Conservation (phyloP, 64 coral and sea anemone species). For the Catalaphyllia jardinei region DNA sequence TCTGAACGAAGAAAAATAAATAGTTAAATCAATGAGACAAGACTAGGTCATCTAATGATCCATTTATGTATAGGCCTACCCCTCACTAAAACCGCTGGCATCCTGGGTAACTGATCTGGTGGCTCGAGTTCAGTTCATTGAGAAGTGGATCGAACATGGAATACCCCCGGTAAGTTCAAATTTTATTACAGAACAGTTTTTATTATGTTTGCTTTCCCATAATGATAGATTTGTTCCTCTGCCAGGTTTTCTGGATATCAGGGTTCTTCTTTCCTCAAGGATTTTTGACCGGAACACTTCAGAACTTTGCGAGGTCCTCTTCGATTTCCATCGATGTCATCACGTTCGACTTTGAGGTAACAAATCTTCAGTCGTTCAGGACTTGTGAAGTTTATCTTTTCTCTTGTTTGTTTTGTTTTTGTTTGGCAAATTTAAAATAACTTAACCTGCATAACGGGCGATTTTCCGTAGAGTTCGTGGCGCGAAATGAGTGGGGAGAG, state of each 20-base stretch:
- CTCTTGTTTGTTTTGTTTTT: neutral
- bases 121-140: constrained; percentile 90
- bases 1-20: no score
- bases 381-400: neutral
- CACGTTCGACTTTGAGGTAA: constrained; percentile 98
- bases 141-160: constrained; percentile 94
- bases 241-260: constrained; percentile 97
- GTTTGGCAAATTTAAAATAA: no score
- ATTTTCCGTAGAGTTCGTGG: no score
- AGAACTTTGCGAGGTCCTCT: constrained; percentile 89
- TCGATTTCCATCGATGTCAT: constrained; percentile 98
- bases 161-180: constrained; percentile 88
- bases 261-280: constrained; percentile 99
- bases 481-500: no score
- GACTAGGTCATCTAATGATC: no score
- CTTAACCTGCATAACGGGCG: no score
- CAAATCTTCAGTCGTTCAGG: neutral
- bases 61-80: constrained; percentile 75
- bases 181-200: neutral
- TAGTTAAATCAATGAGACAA: no score
- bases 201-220: neutral
- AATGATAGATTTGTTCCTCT: neutral
- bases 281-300: constrained; percentile 96
- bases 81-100: constrained; percentile 93
- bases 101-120: constrained; percentile 98